phyloP scores from a whole-genome alignment of 2,888 invertebrate genomes.

The Anodontia alba region DNA sequence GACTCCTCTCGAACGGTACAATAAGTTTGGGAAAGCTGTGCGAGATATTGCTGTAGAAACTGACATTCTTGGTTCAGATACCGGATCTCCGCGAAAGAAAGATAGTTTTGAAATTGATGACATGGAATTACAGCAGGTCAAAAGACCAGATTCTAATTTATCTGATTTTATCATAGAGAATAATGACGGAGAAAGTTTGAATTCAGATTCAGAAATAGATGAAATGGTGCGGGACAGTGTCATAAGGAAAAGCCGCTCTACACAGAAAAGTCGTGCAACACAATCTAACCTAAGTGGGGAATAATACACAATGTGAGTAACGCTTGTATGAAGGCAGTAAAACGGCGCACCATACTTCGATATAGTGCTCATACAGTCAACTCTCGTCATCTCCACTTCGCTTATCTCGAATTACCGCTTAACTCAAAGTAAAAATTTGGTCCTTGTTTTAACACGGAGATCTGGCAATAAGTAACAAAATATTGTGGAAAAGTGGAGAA shows the following conservation, averaged over 20 bases:
- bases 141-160: slow-evolving; percentile 30
- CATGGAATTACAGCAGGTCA: not conserved
- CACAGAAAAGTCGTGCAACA: not conserved
- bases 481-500: too few species aligned
- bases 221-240: not conserved
- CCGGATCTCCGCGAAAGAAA: not conserved
- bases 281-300: not conserved
- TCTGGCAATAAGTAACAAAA: too few species aligned
- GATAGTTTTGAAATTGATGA: not conserved
- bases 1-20: not conserved
- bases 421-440: too few species aligned
- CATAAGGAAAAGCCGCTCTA: not conserved
- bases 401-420: too few species aligned
- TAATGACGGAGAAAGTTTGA: slow-evolving; percentile 55
- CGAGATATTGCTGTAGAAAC: slow-evolving; percentile 55
- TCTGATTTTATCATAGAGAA: slow-evolving; percentile 56
- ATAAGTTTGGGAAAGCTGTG: slow-evolving; percentile 13
- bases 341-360: too few species aligned
- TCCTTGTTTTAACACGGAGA: too few species aligned
- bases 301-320: too few species aligned
- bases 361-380: too few species aligned
- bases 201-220: slow-evolving; percentile 6
- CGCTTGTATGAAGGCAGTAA: too few species aligned
- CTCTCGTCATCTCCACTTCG: too few species aligned
- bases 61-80: slow-evolving; percentile 34